A percentile compares a stretch with the other conserved stretches of the same genome.
Evolutionary conservation across 2,888 invertebrate species (phyloP).

Genomic region (Pheosia gnoma): DNA sequence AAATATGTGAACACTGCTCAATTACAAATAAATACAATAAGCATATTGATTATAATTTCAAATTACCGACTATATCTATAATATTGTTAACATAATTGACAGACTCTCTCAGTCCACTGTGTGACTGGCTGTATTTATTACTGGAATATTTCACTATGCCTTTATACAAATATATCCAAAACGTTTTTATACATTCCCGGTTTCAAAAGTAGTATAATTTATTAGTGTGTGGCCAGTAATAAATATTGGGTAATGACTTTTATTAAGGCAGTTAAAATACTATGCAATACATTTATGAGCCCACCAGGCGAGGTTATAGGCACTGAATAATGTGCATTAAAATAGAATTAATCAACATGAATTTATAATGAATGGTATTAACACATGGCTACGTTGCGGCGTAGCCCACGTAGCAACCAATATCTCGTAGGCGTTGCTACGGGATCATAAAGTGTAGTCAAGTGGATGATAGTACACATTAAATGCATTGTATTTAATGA

Average conservation of each 20-base stretch:
- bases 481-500: neutral
- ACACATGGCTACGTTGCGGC: neutral
- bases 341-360: neutral
- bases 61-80: too few species aligned
- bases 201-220: constrained; percentile 1
- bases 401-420: neutral
- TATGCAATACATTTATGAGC: neutral
- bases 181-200: neutral
- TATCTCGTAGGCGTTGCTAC: neutral
- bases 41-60: too few species aligned
- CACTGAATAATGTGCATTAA: constrained; percentile 3
- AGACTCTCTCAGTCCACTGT: too few species aligned
- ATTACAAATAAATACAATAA: too few species aligned
- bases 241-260: constrained; percentile 2
- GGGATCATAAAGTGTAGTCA: neutral
- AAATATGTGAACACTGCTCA: neutral
- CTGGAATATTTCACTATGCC: too few species aligned
- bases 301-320: neutral
- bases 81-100: too few species aligned
- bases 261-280: constrained; percentile 4
- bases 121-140: too few species aligned
- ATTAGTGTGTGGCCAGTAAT: neutral
- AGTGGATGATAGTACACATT: too few species aligned
- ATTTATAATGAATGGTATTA: constrained; percentile 1
- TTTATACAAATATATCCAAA: neutral